phyloP scores from a whole-genome alignment of 2,888 invertebrate genomes.

The Germaria angustata region DNA sequence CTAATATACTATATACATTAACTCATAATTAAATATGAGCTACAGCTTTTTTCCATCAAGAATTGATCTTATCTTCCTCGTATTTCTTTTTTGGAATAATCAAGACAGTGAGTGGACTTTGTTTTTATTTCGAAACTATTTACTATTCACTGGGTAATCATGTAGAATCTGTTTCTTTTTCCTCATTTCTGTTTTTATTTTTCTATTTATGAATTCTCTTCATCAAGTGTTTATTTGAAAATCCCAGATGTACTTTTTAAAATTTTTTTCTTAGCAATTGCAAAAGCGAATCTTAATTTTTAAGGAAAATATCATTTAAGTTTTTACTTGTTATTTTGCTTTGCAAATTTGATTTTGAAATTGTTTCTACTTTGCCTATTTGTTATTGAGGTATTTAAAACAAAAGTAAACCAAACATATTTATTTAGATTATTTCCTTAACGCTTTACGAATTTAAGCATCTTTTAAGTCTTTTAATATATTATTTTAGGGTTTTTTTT shows the following conservation, averaged over 20 bases:
- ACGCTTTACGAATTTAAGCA: too few relatives aligned
- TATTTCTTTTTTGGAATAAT: not conserved
- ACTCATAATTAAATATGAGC: too few relatives aligned
- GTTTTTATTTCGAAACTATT: not conserved
- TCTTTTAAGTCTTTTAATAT: too few relatives aligned
- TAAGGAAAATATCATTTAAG: not conserved
- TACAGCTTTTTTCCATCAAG: not conserved
- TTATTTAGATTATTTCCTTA: too few relatives aligned
- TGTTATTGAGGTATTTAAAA: too few relatives aligned
- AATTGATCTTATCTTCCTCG: not conserved
- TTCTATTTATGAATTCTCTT: constrained; percentile 18
- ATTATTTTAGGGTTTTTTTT: too few relatives aligned
- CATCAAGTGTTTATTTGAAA: constrained; percentile 47
- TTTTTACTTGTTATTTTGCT: constrained; percentile 44
- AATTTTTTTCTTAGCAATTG: constrained; percentile 11
- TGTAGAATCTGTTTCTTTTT: not conserved
- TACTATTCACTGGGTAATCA: constrained; percentile 18
- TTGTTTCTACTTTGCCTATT: not conserved
- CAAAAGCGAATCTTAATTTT: constrained; percentile 44
- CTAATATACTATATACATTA: too few relatives aligned
- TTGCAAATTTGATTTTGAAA: not conserved
- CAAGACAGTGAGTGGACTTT: not conserved
- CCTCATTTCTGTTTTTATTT: constrained; percentile 32
- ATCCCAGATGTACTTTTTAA: constrained; percentile 55
- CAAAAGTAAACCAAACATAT: too few relatives aligned